Evolutionary conservation across 2,888 invertebrate species (phyloP), one percentile per base, ranked within the genome.

Genomic region (Autographa pulchrina): DNA sequence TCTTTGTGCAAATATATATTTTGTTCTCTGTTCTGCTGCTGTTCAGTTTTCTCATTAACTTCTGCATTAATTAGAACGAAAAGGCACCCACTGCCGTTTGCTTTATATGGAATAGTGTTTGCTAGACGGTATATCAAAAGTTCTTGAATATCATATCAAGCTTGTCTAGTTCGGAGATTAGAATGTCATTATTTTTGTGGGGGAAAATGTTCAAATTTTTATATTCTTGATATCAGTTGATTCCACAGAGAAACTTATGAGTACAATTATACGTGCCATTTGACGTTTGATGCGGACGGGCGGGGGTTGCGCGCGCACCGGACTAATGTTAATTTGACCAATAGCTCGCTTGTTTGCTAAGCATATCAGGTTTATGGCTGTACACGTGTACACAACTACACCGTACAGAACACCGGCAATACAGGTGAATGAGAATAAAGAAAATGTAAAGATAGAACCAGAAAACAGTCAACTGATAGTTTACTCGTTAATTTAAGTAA

Each of bases 1-100:
- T 56, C 54, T 56, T 20, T 56, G 54, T 59, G 32, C 31, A 59
- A 32, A 59, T 35, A 18, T 43, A 62, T 58, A 62, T 61, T 68
- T 59, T 62, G 63, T 67, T 69, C 54, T 56, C 54, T 14, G 18
- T 56, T 13, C 25, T 56, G 20, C 25, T 25, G 25, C 25, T 25
- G 25, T 3, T 25, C 25, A 14, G 20, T 20, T 56, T 56, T 56
- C 54, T 56, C 54, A 20, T 56, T 56, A 25, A 13, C 13, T 56
- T 56, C 54, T 25, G 54, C 54, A 56, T 56, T 56, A 56, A 56
- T 56, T 56, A 56, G 54, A 56, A 56, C 54, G 25, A 56, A 56
- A 56, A 14, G 54, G 20, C 25, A 56, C 25, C 25, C 25, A 56
- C 20, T 13, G 54, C 25, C 25, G 54, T 25, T 25, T 11, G 4